Percentiles rank a stretch among this genome's conserved stretches.
Conservation (phyloP, 2,113 vertebrate genomes). For the Lagopus leucura region DNA sequence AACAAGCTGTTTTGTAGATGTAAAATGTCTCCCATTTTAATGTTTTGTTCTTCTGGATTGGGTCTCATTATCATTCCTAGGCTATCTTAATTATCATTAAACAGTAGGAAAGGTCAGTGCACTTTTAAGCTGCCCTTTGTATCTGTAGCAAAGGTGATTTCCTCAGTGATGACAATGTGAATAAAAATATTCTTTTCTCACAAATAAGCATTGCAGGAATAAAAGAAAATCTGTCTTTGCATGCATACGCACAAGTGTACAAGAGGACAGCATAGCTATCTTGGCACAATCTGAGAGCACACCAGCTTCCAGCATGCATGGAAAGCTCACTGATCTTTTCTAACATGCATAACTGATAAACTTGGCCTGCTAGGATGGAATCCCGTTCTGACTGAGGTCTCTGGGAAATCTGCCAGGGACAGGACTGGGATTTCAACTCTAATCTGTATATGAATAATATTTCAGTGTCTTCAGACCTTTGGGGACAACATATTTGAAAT, state of each 20-base stretch:
- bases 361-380: neutral
- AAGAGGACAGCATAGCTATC: neutral
- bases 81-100: neutral
- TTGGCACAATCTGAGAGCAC: neutral
- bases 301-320: neutral
- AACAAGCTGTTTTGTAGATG: neutral
- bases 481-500: constrained; percentile 58
- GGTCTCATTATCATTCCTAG: neutral
- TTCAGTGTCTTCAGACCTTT: constrained; percentile 53
- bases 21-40: neutral
- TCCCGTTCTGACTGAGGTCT: neutral
- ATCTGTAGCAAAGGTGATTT: neutral
- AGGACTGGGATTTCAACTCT: constrained; percentile 9
- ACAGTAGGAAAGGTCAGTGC: neutral
- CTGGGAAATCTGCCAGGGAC: constrained; percentile 39
- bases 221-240: neutral
- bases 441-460: neutral
- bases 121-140: neutral
- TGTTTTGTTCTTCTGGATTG: neutral
- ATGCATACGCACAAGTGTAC: neutral
- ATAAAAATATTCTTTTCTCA: neutral
- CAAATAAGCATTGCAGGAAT: neutral
- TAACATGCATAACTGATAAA: neutral
- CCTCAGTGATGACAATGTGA: neutral
- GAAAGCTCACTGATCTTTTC: neutral